These are phyloP conservation scores for Trinorchestia longiramus DNA, from an alignment of 1,140 invertebrate genomes.

Conservation along the genomic window DNA sequence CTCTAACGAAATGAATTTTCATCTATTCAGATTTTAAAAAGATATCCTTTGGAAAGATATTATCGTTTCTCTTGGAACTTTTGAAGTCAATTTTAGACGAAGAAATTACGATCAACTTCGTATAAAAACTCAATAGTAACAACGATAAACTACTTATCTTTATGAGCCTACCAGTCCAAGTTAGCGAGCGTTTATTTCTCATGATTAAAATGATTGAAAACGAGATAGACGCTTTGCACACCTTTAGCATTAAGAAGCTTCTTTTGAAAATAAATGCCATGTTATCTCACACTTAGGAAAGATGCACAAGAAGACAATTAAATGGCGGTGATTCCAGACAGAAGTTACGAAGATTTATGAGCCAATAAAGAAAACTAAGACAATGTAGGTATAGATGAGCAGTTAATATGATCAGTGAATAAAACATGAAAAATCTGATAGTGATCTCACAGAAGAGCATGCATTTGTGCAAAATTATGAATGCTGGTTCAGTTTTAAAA, in stretches of 20 bases:
- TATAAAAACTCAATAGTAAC: not conserved
- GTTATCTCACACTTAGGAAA: not conserved
- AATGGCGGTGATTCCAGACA: not conserved
- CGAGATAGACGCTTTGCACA: not conserved
- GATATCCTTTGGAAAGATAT: too few species aligned
- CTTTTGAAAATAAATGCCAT: not conserved
- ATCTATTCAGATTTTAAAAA: too few species aligned
- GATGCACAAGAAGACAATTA: not conserved
- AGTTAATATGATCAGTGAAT: not conserved
- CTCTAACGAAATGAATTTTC: too few species aligned
- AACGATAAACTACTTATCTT: not conserved
- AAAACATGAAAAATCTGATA: not conserved
- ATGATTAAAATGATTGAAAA: not conserved
- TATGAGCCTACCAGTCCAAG: not conserved
- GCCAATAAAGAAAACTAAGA: not conserved
- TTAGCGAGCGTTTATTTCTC: not conserved
- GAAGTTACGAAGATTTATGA: not conserved
- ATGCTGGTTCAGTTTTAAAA: not conserved
- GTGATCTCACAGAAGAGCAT: not conserved
- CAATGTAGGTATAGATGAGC: not conserved
- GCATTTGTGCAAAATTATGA: not conserved
- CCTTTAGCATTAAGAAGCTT: not conserved
- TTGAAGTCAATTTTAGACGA: not conserved
- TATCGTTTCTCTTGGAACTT: not conserved
- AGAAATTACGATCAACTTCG: not conserved